Evolutionary conservation across 2,797 vertebrate species (phyloP).

Genomic region (Sebastes melanostomus): DNA sequence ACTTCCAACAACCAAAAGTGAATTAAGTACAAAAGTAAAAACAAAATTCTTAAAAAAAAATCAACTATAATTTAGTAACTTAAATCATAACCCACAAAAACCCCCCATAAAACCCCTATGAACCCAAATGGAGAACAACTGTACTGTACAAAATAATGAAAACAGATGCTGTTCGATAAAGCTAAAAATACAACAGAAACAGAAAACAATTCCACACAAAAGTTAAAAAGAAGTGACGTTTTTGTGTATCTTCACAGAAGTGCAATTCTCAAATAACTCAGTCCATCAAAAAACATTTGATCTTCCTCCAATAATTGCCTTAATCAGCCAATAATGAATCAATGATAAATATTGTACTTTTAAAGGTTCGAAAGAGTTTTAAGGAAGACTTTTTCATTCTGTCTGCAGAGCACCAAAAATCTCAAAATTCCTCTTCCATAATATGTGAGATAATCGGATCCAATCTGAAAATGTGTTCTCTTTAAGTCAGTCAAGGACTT

Average conservation of each 20-base stretch:
- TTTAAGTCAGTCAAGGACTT: background rate
- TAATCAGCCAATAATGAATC: background rate
- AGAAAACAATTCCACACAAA: too few species aligned
- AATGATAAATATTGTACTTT: background rate
- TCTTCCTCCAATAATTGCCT: too few species aligned
- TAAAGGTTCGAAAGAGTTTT: background rate
- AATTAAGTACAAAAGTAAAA: too few species aligned
- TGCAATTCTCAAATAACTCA: background rate
- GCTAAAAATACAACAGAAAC: too few species aligned
- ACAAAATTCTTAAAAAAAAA: too few species aligned
- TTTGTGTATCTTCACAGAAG: background rate
- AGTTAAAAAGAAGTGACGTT: background rate
- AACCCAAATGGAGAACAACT: too few species aligned
- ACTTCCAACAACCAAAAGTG: too few species aligned
- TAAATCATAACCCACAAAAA: too few species aligned
- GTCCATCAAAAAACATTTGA: background rate
- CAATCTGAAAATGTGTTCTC: background rate
- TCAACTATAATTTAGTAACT: too few species aligned
- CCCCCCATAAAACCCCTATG: fast-evolving
- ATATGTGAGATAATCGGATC: background rate
- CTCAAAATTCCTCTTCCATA: background rate
- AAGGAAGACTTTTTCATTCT: background rate
- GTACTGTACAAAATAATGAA: too few species aligned
- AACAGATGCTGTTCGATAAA: too few species aligned
- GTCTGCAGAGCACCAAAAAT: background rate